Percentiles rank a stretch among this genome's conserved stretches.
Conservation (phyloP, 2,797 vertebrate species). For the Artibeus lituratus region DNA sequence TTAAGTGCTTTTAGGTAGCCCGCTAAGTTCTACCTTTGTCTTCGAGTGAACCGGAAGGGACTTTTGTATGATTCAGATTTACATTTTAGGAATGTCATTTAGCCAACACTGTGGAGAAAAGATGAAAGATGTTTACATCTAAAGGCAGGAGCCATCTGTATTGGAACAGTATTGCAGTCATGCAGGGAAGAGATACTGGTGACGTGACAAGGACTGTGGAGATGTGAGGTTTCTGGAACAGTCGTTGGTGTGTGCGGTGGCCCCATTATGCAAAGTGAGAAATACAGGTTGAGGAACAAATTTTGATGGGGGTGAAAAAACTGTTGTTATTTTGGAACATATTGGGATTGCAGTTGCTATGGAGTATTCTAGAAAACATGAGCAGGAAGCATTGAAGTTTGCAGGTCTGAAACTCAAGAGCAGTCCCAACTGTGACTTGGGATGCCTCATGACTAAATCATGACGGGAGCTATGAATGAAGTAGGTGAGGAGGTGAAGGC, state of each 20-base stretch:
- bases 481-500: neutral
- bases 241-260: neutral
- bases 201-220: neutral
- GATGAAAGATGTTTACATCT: neutral
- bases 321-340: neutral
- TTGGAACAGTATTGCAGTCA: neutral
- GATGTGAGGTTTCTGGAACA: neutral
- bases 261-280: neutral
- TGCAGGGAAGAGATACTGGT: neutral
- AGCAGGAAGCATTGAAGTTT: neutral
- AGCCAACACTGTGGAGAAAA: neutral
- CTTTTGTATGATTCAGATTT: neutral
- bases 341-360: neutral
- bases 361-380: slow-evolving; percentile 1
- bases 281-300: neutral
- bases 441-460: neutral
- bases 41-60: neutral
- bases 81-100: neutral
- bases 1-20: neutral
- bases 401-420: neutral
- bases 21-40: neutral
- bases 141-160: neutral
- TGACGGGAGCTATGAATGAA: neutral
- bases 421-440: neutral
- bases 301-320: neutral